A percentile compares a stretch with the other conserved stretches of the same genome.
Evolutionary conservation across 2,888 invertebrate genomes (phyloP).

Genomic region (Teleogryllus oceanicus): DNA sequence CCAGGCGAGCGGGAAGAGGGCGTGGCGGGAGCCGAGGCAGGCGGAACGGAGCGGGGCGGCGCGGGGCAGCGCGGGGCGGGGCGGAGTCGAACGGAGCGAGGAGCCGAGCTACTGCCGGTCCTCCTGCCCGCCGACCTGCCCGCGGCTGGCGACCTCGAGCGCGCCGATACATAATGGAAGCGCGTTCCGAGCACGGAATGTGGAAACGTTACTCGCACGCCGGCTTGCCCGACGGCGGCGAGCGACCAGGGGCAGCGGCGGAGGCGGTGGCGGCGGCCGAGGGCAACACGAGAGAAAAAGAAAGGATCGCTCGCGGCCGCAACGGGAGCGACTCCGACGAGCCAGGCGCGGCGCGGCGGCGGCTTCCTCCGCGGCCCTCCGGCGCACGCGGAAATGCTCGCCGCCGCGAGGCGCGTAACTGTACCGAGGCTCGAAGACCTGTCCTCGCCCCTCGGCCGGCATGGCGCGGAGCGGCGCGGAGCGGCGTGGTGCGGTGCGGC

Average conservation of each 20-base stretch:
- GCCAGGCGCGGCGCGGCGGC: too few relatives aligned
- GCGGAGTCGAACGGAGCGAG: too few relatives aligned
- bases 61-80: not conserved
- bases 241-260: too few relatives aligned
- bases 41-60: not conserved
- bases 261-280: too few relatives aligned
- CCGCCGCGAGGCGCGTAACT: not conserved
- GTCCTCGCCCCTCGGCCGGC: not conserved
- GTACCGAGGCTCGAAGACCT: slow-evolving; percentile 4
- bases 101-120: too few relatives aligned
- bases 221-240: too few relatives aligned
- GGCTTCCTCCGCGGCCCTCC: not conserved
- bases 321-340: too few relatives aligned
- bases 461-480: not conserved
- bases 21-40: not conserved
- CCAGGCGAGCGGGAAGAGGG: not conserved
- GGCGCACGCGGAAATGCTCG: not conserved
- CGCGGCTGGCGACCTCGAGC: not conserved
- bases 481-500: not conserved
- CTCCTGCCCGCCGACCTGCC: too few relatives aligned
- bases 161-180: not conserved
- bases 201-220: too few relatives aligned
- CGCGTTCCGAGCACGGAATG: not conserved
- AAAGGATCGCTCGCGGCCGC: too few relatives aligned
- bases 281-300: too few relatives aligned